Base-by-base conservation (phyloP, 1,140 invertebrate genomes). In the Zaprionus davidi region DNA sequence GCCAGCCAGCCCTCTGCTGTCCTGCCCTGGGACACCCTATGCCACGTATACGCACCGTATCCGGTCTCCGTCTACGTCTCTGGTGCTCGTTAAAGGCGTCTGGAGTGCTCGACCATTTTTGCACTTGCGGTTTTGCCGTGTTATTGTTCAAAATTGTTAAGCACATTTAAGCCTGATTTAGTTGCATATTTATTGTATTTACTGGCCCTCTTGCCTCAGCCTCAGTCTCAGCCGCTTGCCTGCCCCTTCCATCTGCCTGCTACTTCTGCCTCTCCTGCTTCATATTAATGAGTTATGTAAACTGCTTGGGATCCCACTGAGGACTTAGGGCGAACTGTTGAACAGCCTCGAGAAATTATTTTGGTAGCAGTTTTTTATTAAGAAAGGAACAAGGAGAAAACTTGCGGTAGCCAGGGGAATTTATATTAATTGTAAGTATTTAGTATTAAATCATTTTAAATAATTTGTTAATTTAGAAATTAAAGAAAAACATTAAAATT, bases 121-220 rank as follows among this genome's bases (percentile, higher is more conserved):
- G 85, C 79, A 90, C 81, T 88, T 88, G 85, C 85, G 85, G 84
- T 90, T 71, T 84, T 62, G 26, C 71, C 78, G 49, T 64, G 83
- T 90, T 88, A 88, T 88, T 90, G 85, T 88, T 88, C 82, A 90
- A 88, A 90, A 88, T 82, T 90, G 85, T 90, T 88, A 88, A 88
- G 85, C 81, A 85, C 81, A 88, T 90, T 88, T 88, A 90, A 88
- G 85, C 85, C 78, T 88, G 85, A 88, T 88, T 88, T 88, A 88
- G 85, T 88, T 88, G 76, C 85, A 90, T 85, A 90, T 88, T 88
- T 88, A 88, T 88, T 87, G 82, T 87, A 78, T 73, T 79, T 79
- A 63, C 59, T 68, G 73, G 41, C 36, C 59, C 70, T 49, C 77
- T 41, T 46, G 38, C 44, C 3, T 20, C 22, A 9, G 53, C 31